Evolutionary conservation across 1,140 invertebrate species (phyloP), one percentile per base, ranked within the genome.

Genomic region (Pectinophora gossypiella): DNA sequence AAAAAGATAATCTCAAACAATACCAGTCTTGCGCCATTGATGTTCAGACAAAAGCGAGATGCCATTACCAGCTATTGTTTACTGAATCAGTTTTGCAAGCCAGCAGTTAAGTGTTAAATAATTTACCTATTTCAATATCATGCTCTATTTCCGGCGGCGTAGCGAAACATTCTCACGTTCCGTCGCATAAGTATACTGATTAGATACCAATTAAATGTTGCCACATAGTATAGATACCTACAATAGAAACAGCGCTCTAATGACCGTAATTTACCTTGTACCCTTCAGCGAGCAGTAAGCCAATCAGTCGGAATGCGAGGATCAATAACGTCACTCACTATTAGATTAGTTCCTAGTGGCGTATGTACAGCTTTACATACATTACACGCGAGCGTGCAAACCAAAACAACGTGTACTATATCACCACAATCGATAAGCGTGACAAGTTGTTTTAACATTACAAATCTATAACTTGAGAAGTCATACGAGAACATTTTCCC

Each of bases 1-100:
- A 63, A 55, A 68, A 55, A 70, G 66, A 73, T 67, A 69, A 75
- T 57, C 54, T 68, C 51, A 51, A 54, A 77, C 74, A 78, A 82
- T 77, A 64, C 52, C 46, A 45, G 45, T 65, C 48, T 84, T 84
- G 54, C 77, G 58, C 59, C 72, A 84, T 64, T 66, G 61, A 68
- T 72, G 61, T 72, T 66, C 64, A 72, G 53, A 72, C 65, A 61
- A 27, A 70, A 76, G 53, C 57, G 54, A 64, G 68, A 70, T 70
- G 62, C 64, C 59, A 70, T 73, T 77, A 77, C 77, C 72, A 56
- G 66, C 74, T 51, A 84, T 81, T 81, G 76, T 84, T 76, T 71
- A 60, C 66, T 54, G 54, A 67, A 74, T 63, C 59, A 53, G 56
- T 76, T 70, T 71, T 71, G 74, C 65, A 68, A 65, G 51, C 59